A percentile compares a stretch with the other conserved stretches of the same genome.
These are phyloP conservation scores for Periparus ater DNA, from an alignment of 2,797 vertebrate species.

Conservation along the genomic window DNA sequence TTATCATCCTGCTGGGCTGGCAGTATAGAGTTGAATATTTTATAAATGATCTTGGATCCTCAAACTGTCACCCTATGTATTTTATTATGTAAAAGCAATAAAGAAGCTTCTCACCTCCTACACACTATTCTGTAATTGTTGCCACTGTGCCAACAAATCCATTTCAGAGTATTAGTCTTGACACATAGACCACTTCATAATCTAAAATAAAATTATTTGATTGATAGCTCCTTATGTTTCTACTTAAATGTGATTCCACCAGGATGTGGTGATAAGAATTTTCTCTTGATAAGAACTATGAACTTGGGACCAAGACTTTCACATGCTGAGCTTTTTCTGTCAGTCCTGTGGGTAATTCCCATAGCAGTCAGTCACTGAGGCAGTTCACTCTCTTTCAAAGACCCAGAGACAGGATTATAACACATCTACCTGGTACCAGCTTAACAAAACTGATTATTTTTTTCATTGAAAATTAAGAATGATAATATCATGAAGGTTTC, in stretches of 20 bases:
- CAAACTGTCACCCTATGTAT: not conserved
- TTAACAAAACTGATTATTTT: not conserved
- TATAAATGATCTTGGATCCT: not conserved
- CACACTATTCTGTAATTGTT: not conserved
- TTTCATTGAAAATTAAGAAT: not conserved
- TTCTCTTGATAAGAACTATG: not conserved
- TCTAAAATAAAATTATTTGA: not conserved
- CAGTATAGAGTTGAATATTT: not conserved
- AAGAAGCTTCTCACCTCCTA: conserved; percentile 5
- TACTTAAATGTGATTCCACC: not conserved
- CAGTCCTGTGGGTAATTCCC: not conserved
- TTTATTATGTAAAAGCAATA: not conserved
- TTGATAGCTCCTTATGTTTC: not conserved
- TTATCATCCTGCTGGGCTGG: not conserved
- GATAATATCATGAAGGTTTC: not conserved
- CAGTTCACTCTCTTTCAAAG: not conserved
- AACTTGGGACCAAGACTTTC: not conserved
- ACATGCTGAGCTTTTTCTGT: not conserved
- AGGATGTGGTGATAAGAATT: not conserved
- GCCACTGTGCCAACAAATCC: not conserved
- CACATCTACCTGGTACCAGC: not conserved
- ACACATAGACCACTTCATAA: not conserved
- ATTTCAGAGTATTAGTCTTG: conserved; percentile 16
- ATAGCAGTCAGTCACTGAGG: not conserved
- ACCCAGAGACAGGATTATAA: not conserved